A percentile compares a stretch with the other conserved stretches of the same genome.
These are phyloP conservation scores for Lepidocyrtinus sp. DNA, from an alignment of 2,888 invertebrate genomes.

Conservation along the genomic window DNA sequence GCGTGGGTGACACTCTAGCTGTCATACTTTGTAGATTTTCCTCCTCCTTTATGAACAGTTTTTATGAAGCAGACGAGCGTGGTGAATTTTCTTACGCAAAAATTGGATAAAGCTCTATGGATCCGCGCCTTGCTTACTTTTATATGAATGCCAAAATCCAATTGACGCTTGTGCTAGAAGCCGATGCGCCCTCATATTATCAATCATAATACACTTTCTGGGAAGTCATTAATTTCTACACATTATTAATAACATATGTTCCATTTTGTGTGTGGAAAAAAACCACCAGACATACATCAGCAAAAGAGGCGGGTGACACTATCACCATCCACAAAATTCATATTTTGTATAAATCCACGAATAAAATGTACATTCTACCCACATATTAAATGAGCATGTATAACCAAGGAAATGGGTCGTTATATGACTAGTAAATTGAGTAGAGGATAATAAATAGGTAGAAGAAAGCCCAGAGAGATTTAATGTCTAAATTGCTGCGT, in stretches of 20 bases:
- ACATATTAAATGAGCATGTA: neutral
- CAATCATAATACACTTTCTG: conserved; percentile 41
- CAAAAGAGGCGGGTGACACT: conserved; percentile 8
- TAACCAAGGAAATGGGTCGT: conserved; percentile 49
- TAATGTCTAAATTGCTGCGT: conserved; percentile 4
- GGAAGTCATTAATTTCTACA: conserved; percentile 43
- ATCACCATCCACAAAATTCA: neutral
- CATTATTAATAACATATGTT: conserved; percentile 51
- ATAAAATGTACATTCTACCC: neutral
- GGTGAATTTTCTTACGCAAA: conserved; percentile 5
- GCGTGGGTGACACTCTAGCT: conserved; percentile 25
- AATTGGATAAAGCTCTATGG: too few species aligned
- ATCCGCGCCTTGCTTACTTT: too few species aligned
- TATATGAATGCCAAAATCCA: too few species aligned
- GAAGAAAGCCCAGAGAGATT: neutral
- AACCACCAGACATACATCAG: conserved; percentile 3
- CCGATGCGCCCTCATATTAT: too few species aligned
- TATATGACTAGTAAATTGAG: conserved; percentile 24
- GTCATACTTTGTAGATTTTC: neutral
- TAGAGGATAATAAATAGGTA: neutral
- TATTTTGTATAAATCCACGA: conserved; percentile 3
- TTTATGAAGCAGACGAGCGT: too few species aligned
- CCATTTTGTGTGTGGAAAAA: conserved; percentile 19
- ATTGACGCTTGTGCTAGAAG: too few species aligned
- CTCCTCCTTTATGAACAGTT: neutral